Conservation (phyloP, 2,113 vertebrate species). For the Hiodon alosoides region DNA sequence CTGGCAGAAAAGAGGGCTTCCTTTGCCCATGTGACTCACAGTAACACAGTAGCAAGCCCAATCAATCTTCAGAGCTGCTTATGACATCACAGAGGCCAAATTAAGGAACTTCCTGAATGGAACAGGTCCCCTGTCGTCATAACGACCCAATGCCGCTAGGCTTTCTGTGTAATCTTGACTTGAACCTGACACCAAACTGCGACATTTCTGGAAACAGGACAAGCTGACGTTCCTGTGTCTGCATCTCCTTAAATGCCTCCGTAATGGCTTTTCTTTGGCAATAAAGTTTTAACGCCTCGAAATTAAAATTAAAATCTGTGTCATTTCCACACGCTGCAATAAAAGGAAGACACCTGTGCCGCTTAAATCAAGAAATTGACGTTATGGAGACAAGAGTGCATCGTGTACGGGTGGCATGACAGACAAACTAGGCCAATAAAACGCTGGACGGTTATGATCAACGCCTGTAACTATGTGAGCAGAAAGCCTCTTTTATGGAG, state of each 20-base stretch:
- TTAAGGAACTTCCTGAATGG: too few species aligned
- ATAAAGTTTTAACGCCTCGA: constrained; percentile 33
- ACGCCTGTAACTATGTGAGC: constrained; percentile 39
- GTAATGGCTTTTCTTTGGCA: constrained; percentile 11
- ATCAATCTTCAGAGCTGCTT: too few species aligned
- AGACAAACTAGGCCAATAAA: constrained; percentile 25
- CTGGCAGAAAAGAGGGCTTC: too few species aligned
- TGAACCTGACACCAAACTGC: background rate
- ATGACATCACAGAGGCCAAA: too few species aligned
- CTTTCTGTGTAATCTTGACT: background rate
- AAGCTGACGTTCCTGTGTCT: background rate
- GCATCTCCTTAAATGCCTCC: background rate
- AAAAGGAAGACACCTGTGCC: constrained; percentile 14
- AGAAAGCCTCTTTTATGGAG: constrained; percentile 28
- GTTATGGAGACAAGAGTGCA: constrained; percentile 2
- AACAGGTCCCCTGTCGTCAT: background rate
- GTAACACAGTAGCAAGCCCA: too few species aligned
- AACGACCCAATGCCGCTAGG: too few species aligned
- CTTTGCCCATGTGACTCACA: too few species aligned
- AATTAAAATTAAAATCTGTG: constrained; percentile 39
- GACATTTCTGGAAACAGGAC: background rate
- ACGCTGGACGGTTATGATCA: constrained; percentile 42
- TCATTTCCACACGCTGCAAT: constrained; percentile 31
- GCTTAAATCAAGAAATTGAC: background rate
- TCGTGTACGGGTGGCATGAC: background rate